phyloP scores from a whole-genome alignment of 2,888 invertebrate genomes.

The Hirudinaria manillensis region DNA sequence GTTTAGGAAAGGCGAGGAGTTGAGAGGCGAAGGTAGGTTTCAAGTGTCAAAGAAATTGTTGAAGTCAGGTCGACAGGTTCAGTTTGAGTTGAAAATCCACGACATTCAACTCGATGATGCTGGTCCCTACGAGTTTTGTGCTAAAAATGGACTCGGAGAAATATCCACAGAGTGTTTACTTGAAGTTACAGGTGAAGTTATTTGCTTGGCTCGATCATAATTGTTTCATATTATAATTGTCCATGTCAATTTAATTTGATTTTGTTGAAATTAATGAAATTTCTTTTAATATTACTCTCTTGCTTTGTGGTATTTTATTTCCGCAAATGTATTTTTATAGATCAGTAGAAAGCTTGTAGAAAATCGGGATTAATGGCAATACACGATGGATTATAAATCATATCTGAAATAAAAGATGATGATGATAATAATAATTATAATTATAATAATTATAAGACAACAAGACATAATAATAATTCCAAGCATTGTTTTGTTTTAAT shows the following conservation, averaged over 20 bases:
- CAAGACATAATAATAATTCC: no score
- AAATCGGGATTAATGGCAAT: no score
- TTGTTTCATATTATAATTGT: not conserved
- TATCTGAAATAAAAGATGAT: no score
- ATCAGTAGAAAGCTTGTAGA: no score
- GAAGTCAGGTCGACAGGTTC: not conserved
- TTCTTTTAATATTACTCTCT: not conserved
- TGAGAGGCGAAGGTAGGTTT: not conserved
- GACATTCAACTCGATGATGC: not conserved
- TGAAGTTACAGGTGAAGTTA: not conserved
- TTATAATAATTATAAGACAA: no score
- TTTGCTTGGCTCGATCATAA: no score
- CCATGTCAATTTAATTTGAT: not conserved
- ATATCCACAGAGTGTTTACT: not conserved
- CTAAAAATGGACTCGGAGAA: not conserved
- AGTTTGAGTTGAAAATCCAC: not conserved
- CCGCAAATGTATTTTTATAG: no score
- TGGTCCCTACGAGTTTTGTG: not conserved
- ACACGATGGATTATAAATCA: no score
- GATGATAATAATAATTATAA: no score
- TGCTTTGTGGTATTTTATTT: no score
- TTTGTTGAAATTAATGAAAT: not conserved
- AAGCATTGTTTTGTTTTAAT: no score
- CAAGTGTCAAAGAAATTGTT: not conserved
- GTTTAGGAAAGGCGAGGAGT: not conserved